Percentiles rank a stretch among this genome's conserved stretches.
Conservation (phyloP, 2,113 vertebrate species). For the Muscicapa adusta region DNA sequence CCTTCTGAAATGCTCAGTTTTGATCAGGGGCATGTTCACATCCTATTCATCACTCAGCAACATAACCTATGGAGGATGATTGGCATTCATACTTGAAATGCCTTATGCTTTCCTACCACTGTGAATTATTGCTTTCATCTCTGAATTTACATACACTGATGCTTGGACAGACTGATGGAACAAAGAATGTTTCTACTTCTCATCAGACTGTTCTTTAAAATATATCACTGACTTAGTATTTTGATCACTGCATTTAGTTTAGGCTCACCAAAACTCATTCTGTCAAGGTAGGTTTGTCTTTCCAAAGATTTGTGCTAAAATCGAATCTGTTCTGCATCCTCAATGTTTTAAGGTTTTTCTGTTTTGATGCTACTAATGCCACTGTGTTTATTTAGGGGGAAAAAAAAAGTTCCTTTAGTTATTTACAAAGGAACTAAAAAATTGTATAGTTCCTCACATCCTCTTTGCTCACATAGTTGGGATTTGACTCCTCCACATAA, state of each 20-base stretch:
- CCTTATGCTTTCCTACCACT: slow-evolving; percentile 15
- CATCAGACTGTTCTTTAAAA: not conserved
- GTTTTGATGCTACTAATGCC: not conserved
- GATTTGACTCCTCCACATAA: not conserved
- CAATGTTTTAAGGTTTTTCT: not conserved
- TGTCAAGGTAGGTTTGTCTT: not conserved
- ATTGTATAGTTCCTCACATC: not conserved
- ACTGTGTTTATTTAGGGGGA: not conserved
- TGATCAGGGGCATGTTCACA: not conserved
- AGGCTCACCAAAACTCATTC: not conserved
- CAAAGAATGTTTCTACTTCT: slow-evolving; percentile 21
- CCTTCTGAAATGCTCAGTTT: not conserved
- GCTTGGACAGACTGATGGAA: slow-evolving; percentile 10
- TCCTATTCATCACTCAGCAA: not conserved
- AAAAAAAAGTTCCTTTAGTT: not conserved
- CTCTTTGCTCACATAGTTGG: not conserved
- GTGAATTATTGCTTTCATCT: slow-evolving; percentile 46
- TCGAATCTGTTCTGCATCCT: not conserved
- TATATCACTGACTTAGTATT: not conserved
- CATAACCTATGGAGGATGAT: not conserved
- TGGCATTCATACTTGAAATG: not conserved
- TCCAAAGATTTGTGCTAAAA: not conserved
- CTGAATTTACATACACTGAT: slow-evolving; percentile 27
- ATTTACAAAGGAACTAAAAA: not conserved
- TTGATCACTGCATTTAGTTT: not conserved